Base-by-base conservation (phyloP, 2,888 invertebrate genomes). In the Eupithecia insigniata region DNA sequence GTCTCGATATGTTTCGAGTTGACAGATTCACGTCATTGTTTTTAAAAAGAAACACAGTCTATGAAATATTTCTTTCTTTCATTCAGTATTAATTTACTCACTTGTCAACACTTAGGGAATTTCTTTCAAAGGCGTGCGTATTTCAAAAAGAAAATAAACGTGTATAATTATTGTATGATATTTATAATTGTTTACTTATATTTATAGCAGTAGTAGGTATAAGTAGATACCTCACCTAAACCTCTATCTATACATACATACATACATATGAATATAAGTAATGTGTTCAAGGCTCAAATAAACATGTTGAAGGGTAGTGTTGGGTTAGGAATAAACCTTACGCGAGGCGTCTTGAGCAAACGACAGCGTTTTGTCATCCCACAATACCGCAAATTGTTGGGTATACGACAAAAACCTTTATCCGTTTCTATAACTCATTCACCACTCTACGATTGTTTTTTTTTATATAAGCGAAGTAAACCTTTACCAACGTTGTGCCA, bases 281-380 rank as follows among this genome's bases (percentile, higher is more conserved):
- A 55, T 14, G 26, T 12, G 26, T 30, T 30, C 12, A 30, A 60
- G 7, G 60, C 22, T 28, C n/a, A 46, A 30, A 32, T 32, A 32
- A 32, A 32, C 4, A n/a, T 18, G 61, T 61, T 61, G 28, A 43
- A 43, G 10, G 39, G 14, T 28, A 16, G 3, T 34, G 72, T 73
- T 72, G 72, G 78, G 65, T 72, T 72, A 14, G 61, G 72, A 74
- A 72, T 65, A 72, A 69, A 60, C 66, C 69, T 60, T 74, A 76
- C 74, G 72, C 73, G 76, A 74, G 77, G 79, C 78, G 79, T 78
- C 75, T 71, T 73, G 76, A 78, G 82, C 83, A 87, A 89, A 89
- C 85, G 88, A 85, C 83, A 78, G 76, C 86, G 84, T 87, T 90
- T 89, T 90, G 88, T 90, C 88, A 88, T 84, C 81, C 81, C 80